Base-by-base conservation (phyloP, 2,113 vertebrate genomes). In the Heloderma charlesbogerti region DNA sequence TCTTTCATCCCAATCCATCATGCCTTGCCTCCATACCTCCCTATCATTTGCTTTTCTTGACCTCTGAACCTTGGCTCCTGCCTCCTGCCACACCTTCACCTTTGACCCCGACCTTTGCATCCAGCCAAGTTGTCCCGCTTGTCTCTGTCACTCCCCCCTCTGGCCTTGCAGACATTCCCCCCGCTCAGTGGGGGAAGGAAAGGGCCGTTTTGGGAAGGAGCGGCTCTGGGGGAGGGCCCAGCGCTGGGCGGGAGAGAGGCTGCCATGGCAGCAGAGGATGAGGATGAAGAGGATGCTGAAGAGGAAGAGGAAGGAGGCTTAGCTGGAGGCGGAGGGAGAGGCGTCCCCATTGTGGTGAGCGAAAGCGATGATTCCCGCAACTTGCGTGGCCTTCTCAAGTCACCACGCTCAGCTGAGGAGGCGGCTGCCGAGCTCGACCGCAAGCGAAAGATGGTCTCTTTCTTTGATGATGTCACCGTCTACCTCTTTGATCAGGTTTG, bases 401-500 rank as follows among this genome's bases (percentile, higher is more conserved):
- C 98, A 12, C 98, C 98, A 72, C 98, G 98, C 95, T 98, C 98
- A 69, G 97, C 97, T 92, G 98, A 99, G 90, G 95, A 97, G 89
- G 98, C 98, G 88, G 96, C 97, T 87, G 98, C 95, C 94, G 98
- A 99, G 89, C 93, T 97, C 89, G 97, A 98, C 97, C 96, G 98
- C 97, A 95, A 97, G 97, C 96, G 96, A 91, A 97, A 97, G 92
- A 99, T 98, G 86, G 98, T 99, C 96, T 97, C 96, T 95, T 97
- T 97, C 93, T 96, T 95, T 96, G 98, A 98, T 96, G 98, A 99
- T 97, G 98, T 99, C 97, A 99, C 98, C 20, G 97, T 99, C 94
- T 99, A 98, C 97, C 98, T 98, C 83, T 99, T 99, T 95, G 98
- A 99, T 97, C 98, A 99, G 98, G 98, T 98, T 93, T 79, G 78